phyloP scores from a whole-genome alignment of 2,797 vertebrate genomes.

The Kryptolebias ocellatus region DNA sequence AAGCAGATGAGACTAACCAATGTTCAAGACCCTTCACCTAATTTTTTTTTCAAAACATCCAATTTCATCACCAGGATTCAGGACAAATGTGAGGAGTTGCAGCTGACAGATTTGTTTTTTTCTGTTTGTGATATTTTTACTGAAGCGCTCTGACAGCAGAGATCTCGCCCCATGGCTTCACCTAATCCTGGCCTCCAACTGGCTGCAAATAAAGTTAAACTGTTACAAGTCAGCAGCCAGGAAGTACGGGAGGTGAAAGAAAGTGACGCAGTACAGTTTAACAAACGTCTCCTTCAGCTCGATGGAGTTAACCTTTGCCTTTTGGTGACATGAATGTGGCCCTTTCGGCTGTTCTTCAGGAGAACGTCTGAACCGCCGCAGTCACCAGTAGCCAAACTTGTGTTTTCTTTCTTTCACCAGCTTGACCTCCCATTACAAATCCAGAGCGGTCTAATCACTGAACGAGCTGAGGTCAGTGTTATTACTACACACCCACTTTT shows the following conservation, averaged over 20 bases:
- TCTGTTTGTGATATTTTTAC: not conserved
- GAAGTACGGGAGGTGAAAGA: not conserved
- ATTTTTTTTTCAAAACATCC: too few relatives aligned
- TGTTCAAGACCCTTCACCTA: too few relatives aligned
- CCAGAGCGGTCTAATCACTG: constrained; percentile 37
- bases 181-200: not conserved
- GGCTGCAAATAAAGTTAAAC: not conserved
- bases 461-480: constrained; percentile 63
- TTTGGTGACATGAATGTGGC: not conserved
- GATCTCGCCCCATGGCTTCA: too few relatives aligned
- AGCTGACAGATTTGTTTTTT: too few relatives aligned
- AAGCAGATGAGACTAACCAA: too few relatives aligned
- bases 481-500: constrained; percentile 31
- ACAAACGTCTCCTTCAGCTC: constrained; percentile 26
- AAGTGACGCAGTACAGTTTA: constrained; percentile 7
- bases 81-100: too few relatives aligned
- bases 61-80: too few relatives aligned
- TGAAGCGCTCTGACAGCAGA: not conserved
- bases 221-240: constrained; percentile 29
- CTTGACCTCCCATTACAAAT: constrained; percentile 34
- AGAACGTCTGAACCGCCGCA: not conserved
- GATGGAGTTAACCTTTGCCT: not conserved
- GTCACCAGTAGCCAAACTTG: constrained; percentile 28
- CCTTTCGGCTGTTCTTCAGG: constrained; percentile 7
- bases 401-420: constrained; percentile 35